Evolutionary conservation across 2,113 vertebrate species (phyloP), one percentile per base, ranked within the genome.

Genomic region (Leptosomus discolor): DNA sequence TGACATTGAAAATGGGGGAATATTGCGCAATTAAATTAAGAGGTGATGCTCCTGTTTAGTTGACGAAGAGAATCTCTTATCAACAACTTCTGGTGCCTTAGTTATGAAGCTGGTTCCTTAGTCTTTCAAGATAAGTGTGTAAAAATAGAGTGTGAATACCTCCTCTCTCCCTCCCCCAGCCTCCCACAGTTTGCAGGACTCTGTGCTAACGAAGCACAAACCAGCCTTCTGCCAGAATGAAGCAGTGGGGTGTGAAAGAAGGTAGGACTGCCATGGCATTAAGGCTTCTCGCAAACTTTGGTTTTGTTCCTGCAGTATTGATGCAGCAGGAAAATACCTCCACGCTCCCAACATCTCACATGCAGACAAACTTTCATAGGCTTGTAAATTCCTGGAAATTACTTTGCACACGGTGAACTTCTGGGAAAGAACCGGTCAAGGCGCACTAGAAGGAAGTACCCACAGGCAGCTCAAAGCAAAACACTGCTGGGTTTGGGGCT

Each of bases 341-440:
- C 18, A 2, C 3, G 48, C 19, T 53, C 39, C 8, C 37, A 41
- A 53, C 41, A 15, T 12, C 50, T 39, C 81, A 82, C 36, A 73
- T 1, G 26, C 70, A 79, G 45, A 23, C 41, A 50, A 53, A 34
- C 37, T 68, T 81, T 48, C 50, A 50, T 1, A 69, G 37, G 41
- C 43, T 22, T 51, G 45, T 27, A 65, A 82, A 85, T 61, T 67
- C 81, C 70, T 85, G 77, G 80, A 68, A 82, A 79, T 74, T 73
- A 48, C 83, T 67, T 23, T 65, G 70, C 53, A 61, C 17, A 11
- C 19, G 39, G 73, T 12, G 29, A 51, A 7, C 30, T 71, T 73
- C 54, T 39, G 54, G 61, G 67, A 75, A 94, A 65, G 46, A 79
- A 43, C 1, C 82, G 65, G 65, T 68, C 57, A 68, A 61, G 70